Evolutionary conservation across 1,140 invertebrate species (phyloP), one percentile per base, ranked within the genome.

Genomic region (Hydropsyche tenuis): DNA sequence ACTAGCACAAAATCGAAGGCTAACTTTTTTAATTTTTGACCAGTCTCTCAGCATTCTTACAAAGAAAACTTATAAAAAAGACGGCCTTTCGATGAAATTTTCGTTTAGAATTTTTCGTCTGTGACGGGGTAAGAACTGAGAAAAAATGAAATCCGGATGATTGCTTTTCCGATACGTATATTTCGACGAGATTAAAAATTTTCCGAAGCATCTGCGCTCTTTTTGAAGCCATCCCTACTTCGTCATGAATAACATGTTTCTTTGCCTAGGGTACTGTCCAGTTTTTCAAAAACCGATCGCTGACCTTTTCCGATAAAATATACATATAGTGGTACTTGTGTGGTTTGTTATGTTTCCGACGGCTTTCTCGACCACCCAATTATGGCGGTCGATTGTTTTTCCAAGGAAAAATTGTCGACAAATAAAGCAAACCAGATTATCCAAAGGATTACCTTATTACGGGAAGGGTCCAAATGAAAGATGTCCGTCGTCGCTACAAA

Each of bases 111-210:
- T 60, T 60, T 60, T 60, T 60, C 53, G 18, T 22, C 53, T 60
- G 6, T 14, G 20, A 27, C 16, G 11, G 30, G 22, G 20, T 60
- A 18, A 4, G 16, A 48, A 27, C 53, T 20, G 22, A 60, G 20
- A 60, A 23, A 60, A 60, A 20, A 60, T 14, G 11, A 48, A 23
- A 60, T 60, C 53, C 16, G 42, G 63, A 43, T 43, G 63, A 65
- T 65, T 65, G 42, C 63, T 65, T 65, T 65, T 65, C 63, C 63
- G 27, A 65, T 65, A 65, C 63, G 63, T 65, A 43, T 22, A 23
- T 43, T 65, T 45, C 30, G 6, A 25, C 12, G 23, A 65, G 63
- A 65, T 65, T 65, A 65, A 65, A 65, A 65, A 43, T 65, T 63
- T 65, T 65, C 63, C 22, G 56, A 51, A 65, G 30, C 63, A 65